Base-by-base conservation (phyloP, 2,113 vertebrate genomes). In the Mastomys coucha region DNA sequence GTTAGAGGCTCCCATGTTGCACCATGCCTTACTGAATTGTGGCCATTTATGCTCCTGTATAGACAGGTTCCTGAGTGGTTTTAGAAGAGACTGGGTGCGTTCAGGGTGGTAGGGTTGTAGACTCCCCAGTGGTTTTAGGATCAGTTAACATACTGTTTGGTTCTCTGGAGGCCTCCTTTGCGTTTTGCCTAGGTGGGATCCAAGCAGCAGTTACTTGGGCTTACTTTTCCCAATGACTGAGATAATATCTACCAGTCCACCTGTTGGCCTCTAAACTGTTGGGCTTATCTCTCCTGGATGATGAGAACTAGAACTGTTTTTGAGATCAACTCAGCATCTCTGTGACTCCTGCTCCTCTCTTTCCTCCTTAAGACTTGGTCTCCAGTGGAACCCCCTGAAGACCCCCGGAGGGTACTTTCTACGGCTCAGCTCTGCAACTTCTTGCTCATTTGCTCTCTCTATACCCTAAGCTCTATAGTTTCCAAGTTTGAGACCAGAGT, bases 401-500 rank as follows among this genome's bases (percentile, higher is more conserved):
- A 33, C 24, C 2, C 28, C 69, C 36, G 1, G 33, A 36, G 31
- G 39, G 19, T 53, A 53, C 26, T 39, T 22, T 24, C n/a, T 58
- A 36, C 19, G 0, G 7, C 60, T 53, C 9, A 20, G 42, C 20
- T 58, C 63, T 45, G 14, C 69, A 58, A 3, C 24, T 26, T 51
- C 53, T 1, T 17, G 31, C 17, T 13, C 10, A 26, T 2, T 49
- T 10, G 24, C 8, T 69, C 22, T 81, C 16, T 33, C 2, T 75
- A 20, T 42, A 12, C 4, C 0, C 31, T 53, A 36, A n/a, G 49
- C 67, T 63, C 31, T 53, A 49, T 78, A 24, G 5, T 11, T 22
- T 45, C 0, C 11, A 0, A 51, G 1, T 31, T 28, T 36, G n/a
- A 20, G 7, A 17, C 33, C 0, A 3, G 13, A 33, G 31, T n/a